Base-by-base conservation (phyloP, 2,888 invertebrate species). In the Dendrolimus pini region DNA sequence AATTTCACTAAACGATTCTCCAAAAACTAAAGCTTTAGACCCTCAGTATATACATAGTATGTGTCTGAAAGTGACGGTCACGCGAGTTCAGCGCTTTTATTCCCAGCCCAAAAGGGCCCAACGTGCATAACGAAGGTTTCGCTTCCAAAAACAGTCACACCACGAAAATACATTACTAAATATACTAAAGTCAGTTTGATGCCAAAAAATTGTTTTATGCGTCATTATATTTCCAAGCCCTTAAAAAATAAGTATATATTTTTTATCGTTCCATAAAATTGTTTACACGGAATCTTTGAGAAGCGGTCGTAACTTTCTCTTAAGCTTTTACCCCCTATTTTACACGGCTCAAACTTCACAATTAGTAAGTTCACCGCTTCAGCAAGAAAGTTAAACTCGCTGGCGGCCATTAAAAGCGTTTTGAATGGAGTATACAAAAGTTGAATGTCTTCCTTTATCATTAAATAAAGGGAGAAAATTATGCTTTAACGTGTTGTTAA, bases 321-420 rank as follows among this genome's bases (percentile, higher is more conserved):
- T 60, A 62, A 59, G 57, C 41, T 58, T 58, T 59, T 60, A 58
- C 54, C 58, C 57, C 54, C 55, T 61, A 59, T 57, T 59, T 62
- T 56, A 56, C 56, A 55, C 62, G 12, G 47, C 12, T 47, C 47
- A 63, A 72, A 65, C 71, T 83, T 80, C 73, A 74, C 77, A 83
- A 83, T 83, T 80, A 83, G 74, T 65, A 70, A 75, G 75, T 78
- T 80, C 70, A 70, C 72, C 71, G 74, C 71, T 72, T 70, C 55
- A 61, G 64, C 65, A 47, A 47, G 47, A 47, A 47, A 47, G 47
- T 47, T 47, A 47, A 47, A 12, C 9, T 12, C 47, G 47, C 47
- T 47, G 47, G 47, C 47, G 12, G 47, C 47, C 47, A 47, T 47
- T 47, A 47, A 47, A 47, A 9, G 47, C 47, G 47, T 30, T 30